A percentile compares a stretch with the other conserved stretches of the same genome.
Conservation (phyloP, 2,888 invertebrate species). For the Phengaris arion region DNA sequence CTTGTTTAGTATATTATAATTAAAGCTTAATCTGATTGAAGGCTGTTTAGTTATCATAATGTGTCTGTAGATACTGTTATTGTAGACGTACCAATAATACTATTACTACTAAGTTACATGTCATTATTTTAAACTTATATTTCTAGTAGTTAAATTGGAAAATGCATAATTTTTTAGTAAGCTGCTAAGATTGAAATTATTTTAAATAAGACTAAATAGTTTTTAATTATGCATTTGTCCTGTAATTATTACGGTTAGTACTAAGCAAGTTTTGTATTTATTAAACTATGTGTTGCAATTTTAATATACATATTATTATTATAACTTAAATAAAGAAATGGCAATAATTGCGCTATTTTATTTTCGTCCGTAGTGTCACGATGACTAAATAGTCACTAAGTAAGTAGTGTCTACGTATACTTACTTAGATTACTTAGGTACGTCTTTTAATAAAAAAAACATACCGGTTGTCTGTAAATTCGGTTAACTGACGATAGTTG, state of each 20-base stretch:
- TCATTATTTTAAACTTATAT: constrained; percentile 12
- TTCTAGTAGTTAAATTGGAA: constrained; percentile 9
- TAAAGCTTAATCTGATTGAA: constrained; percentile 49
- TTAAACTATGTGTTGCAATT: constrained; percentile 45
- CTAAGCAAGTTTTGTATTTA: constrained; percentile 52
- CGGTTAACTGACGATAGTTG: too few relatives aligned
- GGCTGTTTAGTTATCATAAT: constrained; percentile 47
- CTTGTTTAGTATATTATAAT: constrained; percentile 37
- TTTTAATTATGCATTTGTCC: constrained; percentile 54
- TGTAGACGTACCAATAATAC: constrained; percentile 36
- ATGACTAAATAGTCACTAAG: background rate
- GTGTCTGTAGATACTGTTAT: constrained; percentile 39
- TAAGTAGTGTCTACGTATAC: too few relatives aligned
- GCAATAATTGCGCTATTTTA: background rate
- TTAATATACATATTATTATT: constrained; percentile 37
- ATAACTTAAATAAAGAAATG: constrained; percentile 7
- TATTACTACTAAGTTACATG: background rate
- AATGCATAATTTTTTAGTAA: constrained; percentile 34
- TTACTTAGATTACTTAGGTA: too few relatives aligned
- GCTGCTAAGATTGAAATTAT: constrained; percentile 41
- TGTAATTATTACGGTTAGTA: constrained; percentile 41
- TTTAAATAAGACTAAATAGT: constrained; percentile 60
- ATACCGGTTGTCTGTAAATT: too few relatives aligned
- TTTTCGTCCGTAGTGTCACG: background rate
- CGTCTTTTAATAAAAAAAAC: too few relatives aligned